Conservation (phyloP, 2,113 vertebrate species). For the Chlorodrepanis virens region DNA sequence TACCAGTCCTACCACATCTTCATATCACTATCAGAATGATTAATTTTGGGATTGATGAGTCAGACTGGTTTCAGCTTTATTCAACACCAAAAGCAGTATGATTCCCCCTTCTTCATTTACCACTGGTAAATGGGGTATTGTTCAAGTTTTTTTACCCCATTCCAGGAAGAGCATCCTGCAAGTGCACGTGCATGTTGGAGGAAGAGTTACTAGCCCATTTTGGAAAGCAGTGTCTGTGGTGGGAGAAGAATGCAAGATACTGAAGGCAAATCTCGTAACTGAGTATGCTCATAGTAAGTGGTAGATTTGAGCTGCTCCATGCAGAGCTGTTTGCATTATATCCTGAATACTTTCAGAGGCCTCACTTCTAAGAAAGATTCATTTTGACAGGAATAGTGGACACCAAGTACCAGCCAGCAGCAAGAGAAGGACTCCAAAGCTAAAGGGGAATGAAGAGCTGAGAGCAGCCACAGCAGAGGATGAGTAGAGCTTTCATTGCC, state of each 20-base stretch:
- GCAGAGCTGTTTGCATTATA: neutral
- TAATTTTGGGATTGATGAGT: neutral
- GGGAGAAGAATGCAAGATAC: neutral
- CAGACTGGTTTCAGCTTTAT: neutral
- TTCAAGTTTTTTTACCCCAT: neutral
- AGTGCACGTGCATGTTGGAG: neutral
- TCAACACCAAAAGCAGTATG: neutral
- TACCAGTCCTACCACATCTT: neutral
- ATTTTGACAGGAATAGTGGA: neutral
- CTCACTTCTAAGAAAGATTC: neutral
- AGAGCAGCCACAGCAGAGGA: neutral
- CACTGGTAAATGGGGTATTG: neutral
- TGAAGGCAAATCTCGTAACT: neutral
- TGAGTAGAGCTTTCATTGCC: neutral
- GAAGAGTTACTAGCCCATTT: neutral
- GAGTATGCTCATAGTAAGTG: neutral
- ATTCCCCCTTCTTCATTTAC: neutral
- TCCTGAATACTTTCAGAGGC: neutral
- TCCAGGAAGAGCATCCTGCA: neutral
- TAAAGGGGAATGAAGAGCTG: neutral
- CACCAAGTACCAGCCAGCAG: neutral
- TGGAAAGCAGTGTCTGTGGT: neutral
- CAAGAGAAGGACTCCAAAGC: neutral
- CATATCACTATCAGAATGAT: neutral
- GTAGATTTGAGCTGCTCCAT: neutral